A percentile compares a stretch with the other conserved stretches of the same genome.
Conservation (phyloP, 2,797 vertebrate genomes). For the Apodemus agrarius region DNA sequence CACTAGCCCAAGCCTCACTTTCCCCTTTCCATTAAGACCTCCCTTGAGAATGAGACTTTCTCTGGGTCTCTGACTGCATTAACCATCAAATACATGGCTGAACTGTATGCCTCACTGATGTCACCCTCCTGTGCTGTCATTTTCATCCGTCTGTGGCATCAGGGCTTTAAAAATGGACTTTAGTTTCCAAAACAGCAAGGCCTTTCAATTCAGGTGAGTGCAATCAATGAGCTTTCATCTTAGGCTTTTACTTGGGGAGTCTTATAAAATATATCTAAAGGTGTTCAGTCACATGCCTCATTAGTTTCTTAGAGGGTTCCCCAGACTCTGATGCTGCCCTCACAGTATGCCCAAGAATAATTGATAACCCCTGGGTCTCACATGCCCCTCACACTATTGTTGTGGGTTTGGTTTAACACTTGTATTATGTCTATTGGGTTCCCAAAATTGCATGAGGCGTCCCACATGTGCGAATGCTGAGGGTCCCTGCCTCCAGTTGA, state of each 20-base stretch:
- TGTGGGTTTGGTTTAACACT: neutral
- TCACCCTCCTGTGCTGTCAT: rapidly evolving
- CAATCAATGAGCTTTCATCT: neutral
- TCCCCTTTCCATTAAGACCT: neutral
- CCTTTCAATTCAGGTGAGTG: neutral
- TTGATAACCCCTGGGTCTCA: neutral
- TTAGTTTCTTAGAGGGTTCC: neutral
- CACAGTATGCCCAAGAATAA: neutral
- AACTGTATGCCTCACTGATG: neutral
- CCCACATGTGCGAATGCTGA: neutral
- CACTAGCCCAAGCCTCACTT: neutral
- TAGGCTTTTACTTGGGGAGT: neutral
- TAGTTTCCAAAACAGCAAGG: neutral
- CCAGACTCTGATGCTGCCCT: neutral
- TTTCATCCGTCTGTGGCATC: neutral
- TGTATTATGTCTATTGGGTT: neutral
- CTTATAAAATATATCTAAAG: neutral
- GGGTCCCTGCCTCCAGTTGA: neutral
- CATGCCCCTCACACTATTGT: neutral
- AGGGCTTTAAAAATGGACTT: neutral
- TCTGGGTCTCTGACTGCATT: neutral
- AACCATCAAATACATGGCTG: neutral
- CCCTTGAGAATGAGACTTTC: neutral
- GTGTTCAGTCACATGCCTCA: neutral
- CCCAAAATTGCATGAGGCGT: neutral